Conservation (phyloP, 2,888 invertebrate genomes). For the Aphelenchoides bicaudatus region DNA sequence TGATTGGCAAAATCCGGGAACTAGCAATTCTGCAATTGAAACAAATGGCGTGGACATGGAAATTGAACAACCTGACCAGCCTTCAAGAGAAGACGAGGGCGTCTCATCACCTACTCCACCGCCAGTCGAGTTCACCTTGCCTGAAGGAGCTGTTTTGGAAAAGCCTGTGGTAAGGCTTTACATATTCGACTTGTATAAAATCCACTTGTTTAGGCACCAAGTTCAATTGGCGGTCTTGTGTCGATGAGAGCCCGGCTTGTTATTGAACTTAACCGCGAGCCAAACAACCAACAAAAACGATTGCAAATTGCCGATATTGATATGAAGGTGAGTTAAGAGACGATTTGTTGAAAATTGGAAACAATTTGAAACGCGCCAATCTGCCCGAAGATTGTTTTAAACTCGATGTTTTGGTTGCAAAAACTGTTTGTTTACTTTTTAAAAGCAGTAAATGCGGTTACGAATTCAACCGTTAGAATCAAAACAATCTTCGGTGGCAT, state of each 20-base stretch:
- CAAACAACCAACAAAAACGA: neutral
- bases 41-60: no score
- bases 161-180: slow-evolving; percentile 8
- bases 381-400: no score
- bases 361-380: no score
- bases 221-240: neutral
- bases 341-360: no score
- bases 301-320: slow-evolving; percentile 16
- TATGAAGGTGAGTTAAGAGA: slow-evolving; percentile 15
- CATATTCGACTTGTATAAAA: neutral
- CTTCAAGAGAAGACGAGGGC: no score
- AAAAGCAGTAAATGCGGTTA: no score
- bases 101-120: neutral
- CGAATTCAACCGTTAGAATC: no score
- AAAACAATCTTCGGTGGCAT: no score
- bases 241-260: slow-evolving; percentile 4
- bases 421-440: no score
- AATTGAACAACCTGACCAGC: no score
- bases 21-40: no score
- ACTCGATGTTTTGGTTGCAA: no score
- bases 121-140: slow-evolving; percentile 4
- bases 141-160: slow-evolving; percentile 2
- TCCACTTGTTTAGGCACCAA: slow-evolving; percentile 7
- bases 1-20: neutral
- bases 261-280: neutral